phyloP scores from a whole-genome alignment of 2,113 vertebrate species.

The Pongo abelii region DNA sequence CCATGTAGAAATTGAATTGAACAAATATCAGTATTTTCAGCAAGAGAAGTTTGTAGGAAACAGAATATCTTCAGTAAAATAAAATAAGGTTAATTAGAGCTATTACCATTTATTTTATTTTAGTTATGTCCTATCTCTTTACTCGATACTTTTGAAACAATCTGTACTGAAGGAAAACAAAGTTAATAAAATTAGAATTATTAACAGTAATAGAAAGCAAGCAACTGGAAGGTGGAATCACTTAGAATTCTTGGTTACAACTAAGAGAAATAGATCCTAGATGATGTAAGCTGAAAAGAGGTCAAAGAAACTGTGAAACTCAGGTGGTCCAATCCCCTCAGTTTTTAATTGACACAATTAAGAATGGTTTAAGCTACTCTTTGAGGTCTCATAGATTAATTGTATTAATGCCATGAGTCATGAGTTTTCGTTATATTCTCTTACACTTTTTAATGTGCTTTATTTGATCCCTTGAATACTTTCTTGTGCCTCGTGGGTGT shows the following conservation, averaged over 20 bases:
- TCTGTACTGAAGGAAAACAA: not conserved
- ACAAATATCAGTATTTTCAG: not conserved
- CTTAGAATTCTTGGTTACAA: not conserved
- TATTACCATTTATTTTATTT: not conserved
- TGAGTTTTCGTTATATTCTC: not conserved
- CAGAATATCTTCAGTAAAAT: constrained; percentile 10
- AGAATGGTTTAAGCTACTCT: not conserved
- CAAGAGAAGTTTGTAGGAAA: not conserved
- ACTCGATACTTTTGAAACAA: not conserved
- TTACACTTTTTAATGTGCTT: not conserved
- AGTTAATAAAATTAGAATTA: constrained; percentile 42
- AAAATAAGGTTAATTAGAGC: not conserved
- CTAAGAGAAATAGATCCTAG: not conserved
- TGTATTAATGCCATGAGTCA: not conserved
- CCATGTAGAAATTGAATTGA: not conserved
- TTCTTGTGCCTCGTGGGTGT: not conserved
- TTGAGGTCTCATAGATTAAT: not conserved
- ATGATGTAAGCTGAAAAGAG: not conserved
- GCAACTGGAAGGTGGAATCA: not conserved
- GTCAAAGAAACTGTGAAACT: not conserved
- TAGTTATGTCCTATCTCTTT: not conserved
- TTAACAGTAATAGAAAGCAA: not conserved
- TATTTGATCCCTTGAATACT: not conserved
- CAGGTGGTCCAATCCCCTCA: not conserved
- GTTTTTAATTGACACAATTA: not conserved